phyloP scores from a whole-genome alignment of 1,140 invertebrate genomes.

The Ceratosolen solmsi region DNA sequence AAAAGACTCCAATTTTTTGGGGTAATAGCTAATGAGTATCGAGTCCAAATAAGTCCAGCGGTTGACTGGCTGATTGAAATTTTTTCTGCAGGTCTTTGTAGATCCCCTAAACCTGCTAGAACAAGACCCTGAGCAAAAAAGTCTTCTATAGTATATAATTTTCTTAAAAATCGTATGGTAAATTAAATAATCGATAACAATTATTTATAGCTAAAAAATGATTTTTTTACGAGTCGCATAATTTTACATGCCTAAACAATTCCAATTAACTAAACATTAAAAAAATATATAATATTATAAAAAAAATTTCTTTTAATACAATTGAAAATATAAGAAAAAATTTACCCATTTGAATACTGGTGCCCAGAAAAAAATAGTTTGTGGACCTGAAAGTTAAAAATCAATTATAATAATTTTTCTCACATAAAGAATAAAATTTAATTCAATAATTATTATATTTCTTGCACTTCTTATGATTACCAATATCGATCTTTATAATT shows the following conservation, averaged over 20 bases:
- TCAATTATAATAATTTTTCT: not conserved
- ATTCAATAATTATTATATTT: too few species aligned
- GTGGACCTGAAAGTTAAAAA: slow-evolving; percentile 82
- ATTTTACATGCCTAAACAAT: not conserved
- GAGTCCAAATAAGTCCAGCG: slow-evolving; percentile 87
- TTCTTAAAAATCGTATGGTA: not conserved
- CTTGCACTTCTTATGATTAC: not conserved
- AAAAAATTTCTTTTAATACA: too few species aligned
- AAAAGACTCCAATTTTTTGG: slow-evolving; percentile 96
- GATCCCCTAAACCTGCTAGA: slow-evolving; percentile 94
- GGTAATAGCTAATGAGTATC: slow-evolving; percentile 94
- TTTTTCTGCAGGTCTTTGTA: slow-evolving; percentile 90
- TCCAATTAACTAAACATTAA: not conserved
- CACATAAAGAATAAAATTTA: not conserved
- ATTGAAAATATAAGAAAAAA: too few species aligned
- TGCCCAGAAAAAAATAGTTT: slow-evolving; percentile 97
- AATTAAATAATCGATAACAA: not conserved
- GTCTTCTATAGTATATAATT: slow-evolving; percentile 14
- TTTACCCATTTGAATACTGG: slow-evolving; percentile 96
- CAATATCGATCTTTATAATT: not conserved
- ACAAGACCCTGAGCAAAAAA: slow-evolving; percentile 81
- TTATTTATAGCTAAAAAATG: not conserved
- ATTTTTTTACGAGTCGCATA: not conserved
- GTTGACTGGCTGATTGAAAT: slow-evolving; percentile 89
- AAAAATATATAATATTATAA: slow-evolving; percentile 54